These are phyloP conservation scores for Odontomachus brunneus DNA, from an alignment of 1,140 invertebrate species.

Conservation along the genomic window DNA sequence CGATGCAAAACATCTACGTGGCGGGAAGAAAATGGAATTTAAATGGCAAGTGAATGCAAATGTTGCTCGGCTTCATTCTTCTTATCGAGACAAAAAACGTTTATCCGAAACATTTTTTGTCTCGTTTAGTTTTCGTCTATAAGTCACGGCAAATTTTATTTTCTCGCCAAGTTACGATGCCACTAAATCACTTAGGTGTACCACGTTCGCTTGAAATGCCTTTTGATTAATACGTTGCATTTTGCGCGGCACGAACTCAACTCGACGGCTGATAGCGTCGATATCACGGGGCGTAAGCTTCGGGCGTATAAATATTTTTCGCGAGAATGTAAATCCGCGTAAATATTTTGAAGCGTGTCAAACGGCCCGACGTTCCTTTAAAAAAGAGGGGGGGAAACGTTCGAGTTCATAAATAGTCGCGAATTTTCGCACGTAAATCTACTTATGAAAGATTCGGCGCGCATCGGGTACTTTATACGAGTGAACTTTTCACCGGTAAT, in stretches of 20 bases:
- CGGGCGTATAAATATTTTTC: slow-evolving; percentile 3
- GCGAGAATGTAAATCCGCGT: background rate
- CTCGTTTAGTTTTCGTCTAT: background rate
- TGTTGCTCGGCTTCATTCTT: slow-evolving; percentile 42
- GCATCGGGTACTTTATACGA: slow-evolving; percentile 15
- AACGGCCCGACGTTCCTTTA: background rate
- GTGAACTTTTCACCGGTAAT: slow-evolving; percentile 23
- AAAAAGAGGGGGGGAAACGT: background rate
- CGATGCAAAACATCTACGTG: slow-evolving; percentile 37
- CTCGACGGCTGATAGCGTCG: background rate
- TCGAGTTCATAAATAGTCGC: slow-evolving; percentile 5
- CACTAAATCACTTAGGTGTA: slow-evolving; percentile 4
- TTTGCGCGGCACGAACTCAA: background rate
- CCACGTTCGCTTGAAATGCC: background rate
- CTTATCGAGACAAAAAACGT: slow-evolving; percentile 45
- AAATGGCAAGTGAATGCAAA: slow-evolving; percentile 60
- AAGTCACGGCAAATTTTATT: slow-evolving; percentile 6
- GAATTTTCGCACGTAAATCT: background rate
- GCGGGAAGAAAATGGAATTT: slow-evolving; percentile 50
- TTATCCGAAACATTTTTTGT: slow-evolving; percentile 40
- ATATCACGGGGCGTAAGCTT: background rate
- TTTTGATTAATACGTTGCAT: slow-evolving; percentile 4
- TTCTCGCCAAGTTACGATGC: slow-evolving; percentile 5
- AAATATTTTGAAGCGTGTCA: background rate
- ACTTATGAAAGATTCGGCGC: background rate